phyloP scores from a whole-genome alignment of 2,888 invertebrate genomes.

The Holacanthella duospinosa region DNA sequence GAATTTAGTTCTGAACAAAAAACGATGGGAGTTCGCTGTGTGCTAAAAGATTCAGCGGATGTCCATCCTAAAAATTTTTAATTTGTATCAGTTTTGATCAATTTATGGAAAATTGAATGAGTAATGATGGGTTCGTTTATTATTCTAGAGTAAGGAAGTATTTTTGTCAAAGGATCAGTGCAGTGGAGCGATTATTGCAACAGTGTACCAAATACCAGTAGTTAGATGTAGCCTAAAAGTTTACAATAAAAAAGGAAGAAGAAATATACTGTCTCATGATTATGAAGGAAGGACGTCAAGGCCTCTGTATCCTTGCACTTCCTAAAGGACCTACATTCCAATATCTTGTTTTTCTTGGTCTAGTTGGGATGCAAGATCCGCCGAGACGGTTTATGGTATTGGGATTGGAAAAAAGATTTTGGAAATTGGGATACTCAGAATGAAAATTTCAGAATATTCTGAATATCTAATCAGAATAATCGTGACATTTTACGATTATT shows the following conservation, averaged over 20 bases:
- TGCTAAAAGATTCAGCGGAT: background rate
- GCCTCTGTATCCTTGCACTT: constrained; percentile 74
- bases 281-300: constrained; percentile 80
- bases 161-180: constrained; percentile 94
- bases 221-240: constrained; percentile 58
- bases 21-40: constrained; percentile 58
- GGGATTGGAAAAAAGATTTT: too few species aligned
- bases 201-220: constrained; percentile 71
- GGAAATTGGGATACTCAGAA: too few species aligned
- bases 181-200: constrained; percentile 78
- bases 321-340: constrained; percentile 73
- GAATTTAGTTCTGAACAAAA: constrained; percentile 97
- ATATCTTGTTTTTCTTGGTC: constrained; percentile 73
- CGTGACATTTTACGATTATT: too few species aligned
- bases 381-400: too few species aligned
- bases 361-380: constrained; percentile 95
- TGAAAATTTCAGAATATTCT: too few species aligned
- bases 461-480: too few species aligned
- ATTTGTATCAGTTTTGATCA: too few species aligned
- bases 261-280: constrained; percentile 75
- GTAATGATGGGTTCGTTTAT: too few species aligned
- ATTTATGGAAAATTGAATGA: too few species aligned
- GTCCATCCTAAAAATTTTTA: background rate
- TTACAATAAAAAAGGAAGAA: constrained; percentile 69
- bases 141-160: constrained; percentile 51